Percentiles rank a stretch among this genome's conserved stretches.
These are phyloP conservation scores for Pentamera pediparva DNA, from an alignment of 53 echinoderm and acorn worm genomes.

Conservation along the genomic window DNA sequence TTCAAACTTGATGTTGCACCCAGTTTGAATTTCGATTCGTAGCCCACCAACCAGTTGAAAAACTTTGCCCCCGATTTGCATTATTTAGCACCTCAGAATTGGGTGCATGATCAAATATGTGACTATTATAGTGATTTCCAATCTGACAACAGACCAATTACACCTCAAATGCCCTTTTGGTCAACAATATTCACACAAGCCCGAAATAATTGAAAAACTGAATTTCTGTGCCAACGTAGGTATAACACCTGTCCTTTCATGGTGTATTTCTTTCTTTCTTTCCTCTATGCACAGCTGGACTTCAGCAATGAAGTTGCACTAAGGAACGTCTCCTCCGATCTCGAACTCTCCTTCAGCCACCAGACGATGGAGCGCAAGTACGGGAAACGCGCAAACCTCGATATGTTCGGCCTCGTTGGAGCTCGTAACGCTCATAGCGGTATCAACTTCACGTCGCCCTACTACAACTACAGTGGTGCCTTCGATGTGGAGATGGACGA, in stretches of 20 bases:
- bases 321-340: slow-evolving; percentile 38
- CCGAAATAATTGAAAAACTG: too few species aligned
- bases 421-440: not conserved
- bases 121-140: too few species aligned
- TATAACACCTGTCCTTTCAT: not conserved
- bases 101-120: too few species aligned
- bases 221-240: not conserved
- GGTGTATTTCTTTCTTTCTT: not conserved
- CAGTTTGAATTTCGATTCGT: too few species aligned
- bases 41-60: too few species aligned
- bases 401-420: slow-evolving; percentile 1
- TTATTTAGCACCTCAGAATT: too few species aligned
- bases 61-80: too few species aligned
- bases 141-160: too few species aligned
- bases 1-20: too few species aligned
- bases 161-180: too few species aligned
- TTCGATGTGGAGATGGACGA: not conserved
- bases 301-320: slow-evolving; percentile 31
- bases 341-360: slow-evolving; percentile 44
- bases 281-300: slow-evolving; percentile 58
- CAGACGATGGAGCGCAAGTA: slow-evolving; percentile 39
- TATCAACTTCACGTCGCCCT: slow-evolving; percentile 39
- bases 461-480: slow-evolving; percentile 55
- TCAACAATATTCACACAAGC: too few species aligned
- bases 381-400: slow-evolving; percentile 34